phyloP scores from a whole-genome alignment of 2,113 vertebrate species.

The Tichodroma muraria region DNA sequence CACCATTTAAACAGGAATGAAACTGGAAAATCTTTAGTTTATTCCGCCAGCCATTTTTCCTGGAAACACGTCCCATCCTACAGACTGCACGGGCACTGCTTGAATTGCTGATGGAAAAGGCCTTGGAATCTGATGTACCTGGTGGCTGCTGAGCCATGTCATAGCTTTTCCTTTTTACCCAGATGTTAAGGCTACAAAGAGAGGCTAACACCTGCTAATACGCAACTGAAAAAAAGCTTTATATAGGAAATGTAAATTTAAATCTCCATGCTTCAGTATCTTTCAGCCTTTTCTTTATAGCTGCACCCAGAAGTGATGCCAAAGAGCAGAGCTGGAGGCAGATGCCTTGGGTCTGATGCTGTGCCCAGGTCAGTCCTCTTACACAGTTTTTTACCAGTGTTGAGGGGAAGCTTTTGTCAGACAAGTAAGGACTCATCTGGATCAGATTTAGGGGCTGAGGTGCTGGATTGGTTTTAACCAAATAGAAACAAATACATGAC shows the following conservation, averaged over 20 bases:
- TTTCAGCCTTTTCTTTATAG: neutral
- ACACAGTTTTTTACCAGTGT: neutral
- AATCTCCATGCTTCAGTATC: neutral
- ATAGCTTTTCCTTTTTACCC: neutral
- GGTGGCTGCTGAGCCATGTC: neutral
- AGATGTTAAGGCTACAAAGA: neutral
- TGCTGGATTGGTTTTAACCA: neutral
- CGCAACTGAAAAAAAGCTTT: neutral
- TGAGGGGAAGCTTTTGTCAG: neutral
- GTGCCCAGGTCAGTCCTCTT: neutral
- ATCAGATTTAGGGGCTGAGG: neutral
- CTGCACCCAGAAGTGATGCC: neutral
- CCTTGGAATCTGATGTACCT: neutral
- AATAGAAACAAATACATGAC: neutral
- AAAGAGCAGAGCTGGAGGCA: neutral
- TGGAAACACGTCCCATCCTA: neutral
- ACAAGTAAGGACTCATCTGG: neutral
- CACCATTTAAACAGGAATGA: neutral
- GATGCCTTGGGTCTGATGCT: neutral
- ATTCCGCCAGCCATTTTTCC: neutral
- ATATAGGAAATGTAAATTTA: neutral
- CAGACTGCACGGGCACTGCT: neutral
- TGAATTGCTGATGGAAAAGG: neutral
- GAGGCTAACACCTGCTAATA: neutral
- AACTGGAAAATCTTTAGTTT: neutral